These are phyloP conservation scores for Zygaena filipendulae DNA, from an alignment of 2,888 invertebrate species.

Conservation along the genomic window DNA sequence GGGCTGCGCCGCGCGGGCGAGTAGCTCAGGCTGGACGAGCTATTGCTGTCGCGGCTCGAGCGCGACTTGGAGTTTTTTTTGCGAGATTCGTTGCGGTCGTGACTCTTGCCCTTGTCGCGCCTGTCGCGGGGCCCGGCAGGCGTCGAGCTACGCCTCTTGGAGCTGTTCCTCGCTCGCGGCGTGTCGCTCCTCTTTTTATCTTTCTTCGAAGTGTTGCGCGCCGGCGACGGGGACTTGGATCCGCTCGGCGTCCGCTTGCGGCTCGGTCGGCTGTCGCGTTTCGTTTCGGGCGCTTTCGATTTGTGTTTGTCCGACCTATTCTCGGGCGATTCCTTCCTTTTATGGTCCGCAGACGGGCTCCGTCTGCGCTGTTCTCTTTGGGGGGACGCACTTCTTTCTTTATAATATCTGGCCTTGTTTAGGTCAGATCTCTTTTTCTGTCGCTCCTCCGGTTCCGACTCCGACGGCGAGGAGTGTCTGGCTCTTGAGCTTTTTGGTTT, in stretches of 20 bases:
- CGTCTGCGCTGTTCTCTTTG: constrained; percentile 26
- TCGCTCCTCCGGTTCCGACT: constrained; percentile 34
- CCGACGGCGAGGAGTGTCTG: constrained; percentile 31
- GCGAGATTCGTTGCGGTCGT: constrained; percentile 25
- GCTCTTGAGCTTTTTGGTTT: constrained; percentile 31
- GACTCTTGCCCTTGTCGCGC: constrained; percentile 23
- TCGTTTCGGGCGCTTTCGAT: constrained; percentile 27
- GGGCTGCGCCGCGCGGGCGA: constrained; percentile 76
- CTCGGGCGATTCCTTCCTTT: constrained; percentile 1
- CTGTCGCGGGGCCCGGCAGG: constrained; percentile 17
- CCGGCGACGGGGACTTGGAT: constrained; percentile 34
- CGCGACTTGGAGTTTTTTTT: constrained; percentile 30
- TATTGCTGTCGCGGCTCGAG: constrained; percentile 46
- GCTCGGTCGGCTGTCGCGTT: constrained; percentile 22
- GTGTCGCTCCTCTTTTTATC: constrained; percentile 30
- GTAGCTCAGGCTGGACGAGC: constrained; percentile 72
- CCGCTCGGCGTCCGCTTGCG: constrained; percentile 21
- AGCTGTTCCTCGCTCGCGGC: constrained; percentile 29
- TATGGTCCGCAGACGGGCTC: constrained; percentile 26
- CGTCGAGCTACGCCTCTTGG: constrained; percentile 25
- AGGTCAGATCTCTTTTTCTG: constrained; percentile 25
- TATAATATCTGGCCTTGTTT: constrained; percentile 29
- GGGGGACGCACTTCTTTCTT: constrained; percentile 24
- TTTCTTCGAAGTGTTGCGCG: constrained; percentile 28
- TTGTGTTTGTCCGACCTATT: constrained; percentile 27